phyloP scores from a whole-genome alignment of 2,113 vertebrate species.

The Scalopus aquaticus region DNA sequence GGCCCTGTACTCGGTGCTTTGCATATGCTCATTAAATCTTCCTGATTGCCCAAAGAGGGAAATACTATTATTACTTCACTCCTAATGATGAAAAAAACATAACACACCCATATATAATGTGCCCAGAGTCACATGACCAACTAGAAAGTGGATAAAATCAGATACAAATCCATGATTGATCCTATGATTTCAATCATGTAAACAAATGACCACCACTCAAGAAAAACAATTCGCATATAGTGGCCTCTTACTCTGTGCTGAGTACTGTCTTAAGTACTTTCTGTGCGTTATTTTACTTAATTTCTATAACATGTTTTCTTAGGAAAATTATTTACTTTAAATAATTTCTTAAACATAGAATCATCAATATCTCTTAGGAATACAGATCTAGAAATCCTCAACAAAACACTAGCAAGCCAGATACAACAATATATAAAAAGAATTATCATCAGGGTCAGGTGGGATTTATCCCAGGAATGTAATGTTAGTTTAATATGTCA shows the following conservation, averaged over 20 bases:
- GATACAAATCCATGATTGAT: not conserved
- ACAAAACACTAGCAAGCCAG: not conserved
- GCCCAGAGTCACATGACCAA: not conserved
- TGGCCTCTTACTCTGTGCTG: not conserved
- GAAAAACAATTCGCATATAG: not conserved
- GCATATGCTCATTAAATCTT: not conserved
- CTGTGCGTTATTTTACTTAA: not conserved
- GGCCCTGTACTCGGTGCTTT: not conserved
- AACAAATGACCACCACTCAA: not conserved
- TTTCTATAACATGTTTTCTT: not conserved
- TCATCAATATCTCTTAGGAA: not conserved
- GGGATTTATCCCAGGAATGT: not conserved
- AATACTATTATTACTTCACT: not conserved
- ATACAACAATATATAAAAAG: not conserved
- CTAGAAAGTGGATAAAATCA: not conserved
- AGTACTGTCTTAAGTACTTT: not conserved
- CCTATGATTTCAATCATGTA: not conserved
- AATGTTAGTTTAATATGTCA: not conserved
- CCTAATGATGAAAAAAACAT: not conserved
- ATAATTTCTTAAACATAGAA: conserved; percentile 4
- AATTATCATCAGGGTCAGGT: not conserved
- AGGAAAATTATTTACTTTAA: not conserved
- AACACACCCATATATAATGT: not conserved
- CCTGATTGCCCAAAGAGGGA: not conserved
- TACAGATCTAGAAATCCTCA: not conserved